Base-by-base conservation (phyloP, 2,888 invertebrate genomes). In the Cheilosia urbana region DNA sequence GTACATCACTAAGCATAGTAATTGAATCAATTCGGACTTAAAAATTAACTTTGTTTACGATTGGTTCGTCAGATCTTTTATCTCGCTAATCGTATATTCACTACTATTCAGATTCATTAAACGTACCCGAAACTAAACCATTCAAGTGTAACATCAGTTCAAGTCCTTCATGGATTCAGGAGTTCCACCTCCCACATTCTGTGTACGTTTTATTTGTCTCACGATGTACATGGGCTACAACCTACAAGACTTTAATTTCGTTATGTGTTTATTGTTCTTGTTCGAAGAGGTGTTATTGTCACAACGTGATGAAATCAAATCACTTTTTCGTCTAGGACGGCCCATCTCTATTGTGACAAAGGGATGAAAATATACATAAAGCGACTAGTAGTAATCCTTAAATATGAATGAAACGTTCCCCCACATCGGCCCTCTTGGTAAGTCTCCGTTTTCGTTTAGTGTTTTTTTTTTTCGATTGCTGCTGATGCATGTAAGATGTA, bases 261-360 rank as follows among this genome's bases (percentile, higher is more conserved):
- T 53, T 55, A 42, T 82, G 71, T 53, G 40, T 82, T 82, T 55
- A 77, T 66, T 77, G 55, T 57, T 21, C 24, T 62, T 49, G 51
- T 51, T 45, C 55, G 27, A 51, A 51, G 42, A 82, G 81, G 72
- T 82, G 65, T 66, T 62, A 82, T 77, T 72, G 60, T 47, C 71
- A 66, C 47, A 83, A 68, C 57, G 37, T 68, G 73, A 83, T 78
- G 68, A 78, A 83, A 83, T 78, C 68, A 77, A 78, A 68, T 72
- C 68, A 73, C 72, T 66, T 72, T 69, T 24, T 55, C 40, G 66
- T 40, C 37, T 53, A 66, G n/a, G 49, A 58, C 42, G 37, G 51
- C 49, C n/a, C 60, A 17, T 42, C 49, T 34, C 9, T 37, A 27
- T 40, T 47, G 11, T 62, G 49, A 42, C 57, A 55, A 55, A 45